Conservation (phyloP, 2,113 vertebrate species). For the Oxyura jamaicensis region DNA sequence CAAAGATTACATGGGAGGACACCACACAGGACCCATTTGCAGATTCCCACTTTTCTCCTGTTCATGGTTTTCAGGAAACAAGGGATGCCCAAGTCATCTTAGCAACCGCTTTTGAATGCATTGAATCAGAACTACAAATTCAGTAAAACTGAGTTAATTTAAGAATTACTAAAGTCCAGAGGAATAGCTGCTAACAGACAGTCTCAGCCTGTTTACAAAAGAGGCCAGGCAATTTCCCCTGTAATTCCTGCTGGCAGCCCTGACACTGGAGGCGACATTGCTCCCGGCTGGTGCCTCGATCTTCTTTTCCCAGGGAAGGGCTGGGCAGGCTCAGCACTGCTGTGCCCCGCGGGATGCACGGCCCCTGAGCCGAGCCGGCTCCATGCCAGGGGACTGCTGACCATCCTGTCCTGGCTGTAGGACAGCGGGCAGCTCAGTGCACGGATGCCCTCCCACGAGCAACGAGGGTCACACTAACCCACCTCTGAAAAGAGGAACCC, state of each 20-base stretch:
- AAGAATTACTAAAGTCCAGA: background rate
- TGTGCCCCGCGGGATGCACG: too few relatives aligned
- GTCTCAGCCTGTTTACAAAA: background rate
- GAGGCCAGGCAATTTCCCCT: background rate
- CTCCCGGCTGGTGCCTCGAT: rapidly evolving
- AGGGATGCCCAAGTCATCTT: background rate
- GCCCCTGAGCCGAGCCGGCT: background rate
- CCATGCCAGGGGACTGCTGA: background rate
- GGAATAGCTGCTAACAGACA: background rate
- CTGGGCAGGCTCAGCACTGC: too few relatives aligned
- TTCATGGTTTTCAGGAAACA: background rate
- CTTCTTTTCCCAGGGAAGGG: background rate
- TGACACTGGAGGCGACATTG: background rate
- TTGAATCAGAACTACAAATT: background rate
- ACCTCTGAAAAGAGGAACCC: background rate
- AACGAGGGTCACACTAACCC: background rate
- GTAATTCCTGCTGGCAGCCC: background rate
- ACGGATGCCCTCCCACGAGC: background rate
- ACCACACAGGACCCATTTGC: rapidly evolving
- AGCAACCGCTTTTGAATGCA: background rate
- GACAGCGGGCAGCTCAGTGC: background rate
- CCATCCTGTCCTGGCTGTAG: rapidly evolving
- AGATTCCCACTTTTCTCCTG: background rate
- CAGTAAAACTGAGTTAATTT: background rate
- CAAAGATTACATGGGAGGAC: background rate